Conservation (phyloP, 2,888 invertebrate species). For the Emesis furor region DNA sequence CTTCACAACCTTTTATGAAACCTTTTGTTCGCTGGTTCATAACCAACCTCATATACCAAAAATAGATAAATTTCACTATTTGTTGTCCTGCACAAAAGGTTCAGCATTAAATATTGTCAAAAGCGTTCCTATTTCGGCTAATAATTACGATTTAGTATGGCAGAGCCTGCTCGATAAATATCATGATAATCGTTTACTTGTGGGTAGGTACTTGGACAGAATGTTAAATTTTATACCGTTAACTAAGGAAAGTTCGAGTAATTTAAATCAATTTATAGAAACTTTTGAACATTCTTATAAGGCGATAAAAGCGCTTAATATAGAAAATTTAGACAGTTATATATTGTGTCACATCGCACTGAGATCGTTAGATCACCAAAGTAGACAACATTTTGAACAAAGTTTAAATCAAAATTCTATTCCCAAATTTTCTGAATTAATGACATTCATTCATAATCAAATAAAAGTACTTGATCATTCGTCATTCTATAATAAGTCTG, state of each 20-base stretch:
- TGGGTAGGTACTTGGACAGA: slow-evolving; percentile 46
- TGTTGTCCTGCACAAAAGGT: neutral
- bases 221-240: slow-evolving; percentile 57
- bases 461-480: slow-evolving; percentile 1
- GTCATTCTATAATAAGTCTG: too few species aligned
- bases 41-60: slow-evolving; percentile 37
- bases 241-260: slow-evolving; percentile 34
- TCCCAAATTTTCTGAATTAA: slow-evolving; percentile 36
- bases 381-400: slow-evolving; percentile 40
- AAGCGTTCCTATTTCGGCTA: slow-evolving; percentile 40
- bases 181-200: slow-evolving; percentile 50
- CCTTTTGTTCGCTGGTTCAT: slow-evolving; percentile 55
- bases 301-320: slow-evolving; percentile 47
- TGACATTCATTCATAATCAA: slow-evolving; percentile 34
- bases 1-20: slow-evolving; percentile 54
- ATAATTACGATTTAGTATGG: slow-evolving; percentile 56
- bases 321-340: slow-evolving; percentile 36
- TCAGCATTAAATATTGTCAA: slow-evolving; percentile 21
- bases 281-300: slow-evolving; percentile 49
- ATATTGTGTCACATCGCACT: slow-evolving; percentile 47
- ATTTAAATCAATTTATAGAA: slow-evolving; percentile 43
- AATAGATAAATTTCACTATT: slow-evolving; percentile 50
- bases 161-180: slow-evolving; percentile 57
- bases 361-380: slow-evolving; percentile 33
- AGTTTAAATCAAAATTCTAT: slow-evolving; percentile 38